A percentile compares a stretch with the other conserved stretches of the same genome.
These are phyloP conservation scores for Orthonevra nobilis DNA, from an alignment of 2,888 invertebrate genomes.

Conservation along the genomic window DNA sequence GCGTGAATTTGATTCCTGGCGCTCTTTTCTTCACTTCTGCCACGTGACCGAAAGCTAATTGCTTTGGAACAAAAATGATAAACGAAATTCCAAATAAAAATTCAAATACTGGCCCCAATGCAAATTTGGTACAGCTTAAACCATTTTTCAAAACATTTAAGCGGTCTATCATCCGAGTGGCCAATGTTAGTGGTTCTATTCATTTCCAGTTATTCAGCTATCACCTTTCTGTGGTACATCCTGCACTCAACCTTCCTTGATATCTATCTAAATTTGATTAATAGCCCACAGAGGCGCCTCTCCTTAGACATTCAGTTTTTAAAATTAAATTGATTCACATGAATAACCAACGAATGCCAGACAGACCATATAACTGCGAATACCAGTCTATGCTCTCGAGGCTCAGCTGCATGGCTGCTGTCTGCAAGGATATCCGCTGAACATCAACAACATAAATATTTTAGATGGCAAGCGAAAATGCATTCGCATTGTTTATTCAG, in stretches of 20 bases:
- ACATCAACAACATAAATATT: slow-evolving; percentile 51
- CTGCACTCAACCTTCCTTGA: not conserved
- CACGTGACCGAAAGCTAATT: too few relatives aligned
- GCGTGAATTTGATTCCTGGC: too few relatives aligned
- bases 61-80: too few relatives aligned
- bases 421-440: slow-evolving; percentile 55
- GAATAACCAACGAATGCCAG: slow-evolving; percentile 32
- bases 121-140: too few relatives aligned
- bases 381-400: slow-evolving; percentile 8
- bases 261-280: slow-evolving; percentile 34
- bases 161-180: not conserved
- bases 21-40: too few relatives aligned
- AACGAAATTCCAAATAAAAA: too few relatives aligned
- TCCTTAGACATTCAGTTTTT: slow-evolving; percentile 26
- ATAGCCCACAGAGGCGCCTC: slow-evolving; percentile 17
- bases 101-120: too few relatives aligned
- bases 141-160: not conserved
- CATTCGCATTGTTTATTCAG: slow-evolving; percentile 61
- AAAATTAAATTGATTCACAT: slow-evolving; percentile 51
- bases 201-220: slow-evolving; percentile 1
- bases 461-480: slow-evolving; percentile 53
- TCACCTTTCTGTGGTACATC: not conserved
- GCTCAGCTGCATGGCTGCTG: too few relatives aligned
- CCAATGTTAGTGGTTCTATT: too few relatives aligned
- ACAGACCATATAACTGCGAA: not conserved